These are phyloP conservation scores for Zaprionus inermis DNA, from an alignment of 1,140 invertebrate genomes.

Conservation along the genomic window DNA sequence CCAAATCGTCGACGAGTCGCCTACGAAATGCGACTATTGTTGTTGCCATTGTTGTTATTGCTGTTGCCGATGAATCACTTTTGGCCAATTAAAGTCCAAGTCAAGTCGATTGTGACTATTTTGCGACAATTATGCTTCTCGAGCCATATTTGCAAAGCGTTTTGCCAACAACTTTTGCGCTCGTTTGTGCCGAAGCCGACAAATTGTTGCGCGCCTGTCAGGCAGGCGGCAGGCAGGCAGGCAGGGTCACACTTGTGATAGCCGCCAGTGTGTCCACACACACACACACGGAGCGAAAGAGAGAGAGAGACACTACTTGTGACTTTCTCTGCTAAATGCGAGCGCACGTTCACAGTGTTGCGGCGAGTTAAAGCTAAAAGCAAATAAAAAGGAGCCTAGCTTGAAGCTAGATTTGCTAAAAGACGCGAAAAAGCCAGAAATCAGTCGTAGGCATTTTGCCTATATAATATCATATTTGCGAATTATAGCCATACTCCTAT, in stretches of 20 bases:
- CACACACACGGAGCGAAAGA: not conserved
- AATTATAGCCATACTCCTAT: not conserved
- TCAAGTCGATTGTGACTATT: conserved; percentile 34
- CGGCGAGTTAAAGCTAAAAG: not conserved
- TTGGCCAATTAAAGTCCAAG: conserved; percentile 45
- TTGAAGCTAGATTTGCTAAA: not conserved
- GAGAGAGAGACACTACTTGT: not conserved
- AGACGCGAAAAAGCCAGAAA: not conserved
- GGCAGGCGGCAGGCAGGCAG: conserved; percentile 18
- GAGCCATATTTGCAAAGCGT: conserved; percentile 38
- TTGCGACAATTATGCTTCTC: conserved; percentile 49
- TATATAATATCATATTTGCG: too few relatives aligned
- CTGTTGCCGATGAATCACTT: conserved; percentile 31
- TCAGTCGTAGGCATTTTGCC: not conserved
- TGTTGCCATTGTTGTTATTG: not conserved
- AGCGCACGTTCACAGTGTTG: conserved; percentile 12
- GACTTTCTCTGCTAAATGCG: conserved; percentile 30
- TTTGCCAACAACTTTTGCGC: conserved; percentile 12
- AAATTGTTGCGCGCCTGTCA: conserved; percentile 11
- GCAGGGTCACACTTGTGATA: conserved; percentile 39
- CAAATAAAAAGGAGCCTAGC: not conserved
- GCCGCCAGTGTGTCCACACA: conserved; percentile 33
- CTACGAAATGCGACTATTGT: conserved; percentile 43
- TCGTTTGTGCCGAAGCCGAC: conserved; percentile 4
- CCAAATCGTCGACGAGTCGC: conserved; percentile 42